These are phyloP conservation scores for Himalopsyche kuldschensis DNA, from an alignment of 2,888 invertebrate genomes.

Conservation along the genomic window DNA sequence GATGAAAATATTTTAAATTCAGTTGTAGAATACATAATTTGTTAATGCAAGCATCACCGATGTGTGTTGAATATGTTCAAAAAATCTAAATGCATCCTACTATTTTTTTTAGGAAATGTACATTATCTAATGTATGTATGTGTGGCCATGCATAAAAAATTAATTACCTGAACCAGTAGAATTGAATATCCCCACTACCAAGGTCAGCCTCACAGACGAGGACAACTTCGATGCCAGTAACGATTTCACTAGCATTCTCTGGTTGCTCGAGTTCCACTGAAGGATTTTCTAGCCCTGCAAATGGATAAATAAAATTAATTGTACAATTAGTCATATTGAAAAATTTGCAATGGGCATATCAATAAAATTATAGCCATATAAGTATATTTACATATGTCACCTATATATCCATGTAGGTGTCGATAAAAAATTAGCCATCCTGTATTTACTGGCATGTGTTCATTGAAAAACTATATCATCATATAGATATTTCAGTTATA, in stretches of 20 bases:
- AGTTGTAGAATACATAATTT: no score
- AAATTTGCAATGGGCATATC: not conserved
- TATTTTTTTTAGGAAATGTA: no score
- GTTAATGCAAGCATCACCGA: no score
- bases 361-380: not conserved
- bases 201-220: conserved; percentile 59
- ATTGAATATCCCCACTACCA: conserved; percentile 61
- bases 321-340: not conserved
- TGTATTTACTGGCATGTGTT: no score
- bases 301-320: conserved; percentile 8
- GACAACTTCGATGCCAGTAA: conserved; percentile 51
- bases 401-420: not conserved
- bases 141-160: conserved; percentile 9
- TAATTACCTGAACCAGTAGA: conserved; percentile 62
- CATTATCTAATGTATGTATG: no score
- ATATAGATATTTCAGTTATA: no score
- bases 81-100: no score
- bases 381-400: no score
- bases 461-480: no score
- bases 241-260: conserved; percentile 44
- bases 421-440: no score
- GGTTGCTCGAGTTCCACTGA: conserved; percentile 40
- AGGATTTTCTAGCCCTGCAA: conserved; percentile 43
- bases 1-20: no score
- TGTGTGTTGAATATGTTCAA: no score